A percentile compares a stretch with the other conserved stretches of the same genome.
These are phyloP conservation scores for Misgurnus mizolepis DNA, from an alignment of 2,113 vertebrate genomes.

Conservation along the genomic window DNA sequence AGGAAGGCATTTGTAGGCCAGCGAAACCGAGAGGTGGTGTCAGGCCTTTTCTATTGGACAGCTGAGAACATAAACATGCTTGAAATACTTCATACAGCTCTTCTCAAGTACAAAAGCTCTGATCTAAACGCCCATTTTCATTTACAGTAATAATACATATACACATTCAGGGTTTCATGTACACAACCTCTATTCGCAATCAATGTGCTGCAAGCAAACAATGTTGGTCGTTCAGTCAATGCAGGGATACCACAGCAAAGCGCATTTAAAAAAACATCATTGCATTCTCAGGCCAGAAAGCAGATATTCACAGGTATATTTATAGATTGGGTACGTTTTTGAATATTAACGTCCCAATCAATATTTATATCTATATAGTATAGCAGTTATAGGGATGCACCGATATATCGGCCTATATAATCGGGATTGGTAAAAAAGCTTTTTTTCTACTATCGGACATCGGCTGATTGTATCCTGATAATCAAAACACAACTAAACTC, in stretches of 20 bases:
- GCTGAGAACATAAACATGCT: slow-evolving; percentile 6
- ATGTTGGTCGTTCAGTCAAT: background rate
- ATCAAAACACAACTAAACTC: too few relatives aligned
- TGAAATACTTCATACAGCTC: slow-evolving; percentile 62
- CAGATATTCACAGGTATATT: background rate
- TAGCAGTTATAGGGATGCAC: too few relatives aligned
- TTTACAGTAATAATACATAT: slow-evolving; percentile 64
- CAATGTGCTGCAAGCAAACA: background rate
- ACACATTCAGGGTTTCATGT: slow-evolving; percentile 55
- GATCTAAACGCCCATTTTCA: slow-evolving; percentile 46
- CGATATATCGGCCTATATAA: too few relatives aligned
- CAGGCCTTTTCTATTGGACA: slow-evolving; percentile 2
- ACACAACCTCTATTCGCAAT: slow-evolving; percentile 56
- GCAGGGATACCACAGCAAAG: slow-evolving; percentile 3
- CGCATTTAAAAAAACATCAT: background rate
- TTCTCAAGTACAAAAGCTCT: slow-evolving; percentile 55
- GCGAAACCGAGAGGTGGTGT: slow-evolving; percentile 22
- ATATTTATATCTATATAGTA: too few relatives aligned
- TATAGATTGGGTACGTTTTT: too few relatives aligned
- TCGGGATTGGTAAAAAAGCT: too few relatives aligned
- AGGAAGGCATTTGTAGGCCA: slow-evolving; percentile 37
- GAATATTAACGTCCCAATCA: too few relatives aligned
- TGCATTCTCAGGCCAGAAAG: slow-evolving; percentile 9
- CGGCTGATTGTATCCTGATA: too few relatives aligned
- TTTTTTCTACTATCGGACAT: too few relatives aligned